Evolutionary conservation across 2,888 invertebrate species (phyloP).

Genomic region (Axea sp.): DNA sequence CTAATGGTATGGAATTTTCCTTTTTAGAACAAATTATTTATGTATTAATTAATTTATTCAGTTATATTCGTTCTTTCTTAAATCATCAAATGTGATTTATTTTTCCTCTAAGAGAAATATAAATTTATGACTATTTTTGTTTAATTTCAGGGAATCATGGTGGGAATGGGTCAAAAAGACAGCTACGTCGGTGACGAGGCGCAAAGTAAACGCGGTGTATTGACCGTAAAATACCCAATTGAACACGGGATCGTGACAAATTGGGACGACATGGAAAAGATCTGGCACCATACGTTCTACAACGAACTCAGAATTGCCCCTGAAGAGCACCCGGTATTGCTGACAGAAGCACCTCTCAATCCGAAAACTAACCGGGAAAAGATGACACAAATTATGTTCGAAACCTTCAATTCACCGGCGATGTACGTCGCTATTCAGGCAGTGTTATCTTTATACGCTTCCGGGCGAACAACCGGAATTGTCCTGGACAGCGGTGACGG

Average conservation of each 20-base stretch:
- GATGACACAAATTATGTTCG: constrained; percentile 91
- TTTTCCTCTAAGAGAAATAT: too few species aligned
- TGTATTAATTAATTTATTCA: too few species aligned
- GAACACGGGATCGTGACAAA: constrained; percentile 88
- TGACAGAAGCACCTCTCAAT: constrained; percentile 90
- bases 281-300: constrained; percentile 99
- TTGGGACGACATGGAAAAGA: constrained; percentile 94
- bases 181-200: constrained; percentile 83
- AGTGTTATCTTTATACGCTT: constrained; percentile 80
- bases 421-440: constrained; percentile 80
- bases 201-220: constrained; percentile 81
- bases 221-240: constrained; percentile 86
- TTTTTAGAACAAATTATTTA: too few species aligned
- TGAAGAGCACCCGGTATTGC: constrained; percentile 88
- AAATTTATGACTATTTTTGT: not conserved
- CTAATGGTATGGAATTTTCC: too few species aligned
- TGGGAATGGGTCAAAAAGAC: constrained; percentile 78
- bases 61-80: too few species aligned
- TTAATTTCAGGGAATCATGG: constrained; percentile 73
- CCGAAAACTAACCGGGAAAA: constrained; percentile 91
- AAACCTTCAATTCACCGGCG: constrained; percentile 82
- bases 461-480: constrained; percentile 81
- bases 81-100: too few species aligned
- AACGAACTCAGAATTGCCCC: constrained; percentile 96
- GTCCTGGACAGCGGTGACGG: constrained; percentile 81